Conservation (phyloP, 2,888 invertebrate genomes). For the Agrotis puta region DNA sequence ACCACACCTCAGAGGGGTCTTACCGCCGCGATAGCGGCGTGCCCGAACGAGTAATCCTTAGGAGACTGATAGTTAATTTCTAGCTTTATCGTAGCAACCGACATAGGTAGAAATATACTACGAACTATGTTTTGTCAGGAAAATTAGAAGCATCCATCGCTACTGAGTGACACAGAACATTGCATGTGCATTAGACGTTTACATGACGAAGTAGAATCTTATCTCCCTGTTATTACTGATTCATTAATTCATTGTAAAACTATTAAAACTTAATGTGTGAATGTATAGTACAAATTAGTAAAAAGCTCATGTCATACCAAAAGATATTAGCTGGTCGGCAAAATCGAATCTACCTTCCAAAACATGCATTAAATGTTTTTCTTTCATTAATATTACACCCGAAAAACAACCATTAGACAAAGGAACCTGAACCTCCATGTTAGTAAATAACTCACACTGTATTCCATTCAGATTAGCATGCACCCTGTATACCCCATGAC, state of each 20-base stretch:
- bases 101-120: too few species aligned
- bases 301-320: too few species aligned
- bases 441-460: constrained; percentile 27
- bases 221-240: not conserved
- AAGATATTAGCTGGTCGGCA: not conserved
- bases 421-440: not conserved
- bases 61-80: too few species aligned
- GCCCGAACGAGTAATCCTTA: too few species aligned
- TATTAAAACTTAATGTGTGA: too few species aligned
- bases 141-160: not conserved
- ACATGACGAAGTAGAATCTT: not conserved
- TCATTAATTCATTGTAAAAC: too few species aligned
- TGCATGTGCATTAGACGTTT: not conserved
- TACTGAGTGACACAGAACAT: not conserved
- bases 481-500: constrained; percentile 31
- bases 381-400: not conserved
- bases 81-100: too few species aligned
- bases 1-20: too few species aligned
- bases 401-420: constrained; percentile 17
- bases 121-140: not conserved
- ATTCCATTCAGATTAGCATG: constrained; percentile 35
- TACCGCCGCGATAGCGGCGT: too few species aligned
- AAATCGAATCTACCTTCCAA: not conserved
- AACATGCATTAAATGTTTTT: not conserved
- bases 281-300: too few species aligned